phyloP scores from a whole-genome alignment of 2,113 vertebrate genomes.

The Lanius ludovicianus region DNA sequence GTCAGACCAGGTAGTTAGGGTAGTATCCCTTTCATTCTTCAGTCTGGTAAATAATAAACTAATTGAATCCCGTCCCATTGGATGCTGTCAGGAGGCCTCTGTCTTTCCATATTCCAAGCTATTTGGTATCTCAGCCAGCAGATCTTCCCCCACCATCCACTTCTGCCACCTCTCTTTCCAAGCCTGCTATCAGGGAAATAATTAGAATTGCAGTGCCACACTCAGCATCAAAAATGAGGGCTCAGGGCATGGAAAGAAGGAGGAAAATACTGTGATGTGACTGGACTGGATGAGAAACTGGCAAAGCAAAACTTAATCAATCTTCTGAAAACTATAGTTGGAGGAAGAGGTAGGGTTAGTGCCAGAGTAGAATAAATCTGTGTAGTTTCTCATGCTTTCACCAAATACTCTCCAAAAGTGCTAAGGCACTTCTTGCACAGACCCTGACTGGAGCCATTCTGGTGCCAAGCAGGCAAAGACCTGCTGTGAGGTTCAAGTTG shows the following conservation, averaged over 20 bases:
- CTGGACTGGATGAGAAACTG: background rate
- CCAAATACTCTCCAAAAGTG: background rate
- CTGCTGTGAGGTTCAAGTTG: background rate
- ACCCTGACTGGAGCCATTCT: background rate
- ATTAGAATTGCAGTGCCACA: background rate
- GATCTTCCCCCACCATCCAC: background rate
- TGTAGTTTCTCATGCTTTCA: background rate
- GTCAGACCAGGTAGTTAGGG: background rate
- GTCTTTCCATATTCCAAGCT: background rate
- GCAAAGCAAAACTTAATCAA: background rate
- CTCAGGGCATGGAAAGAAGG: background rate
- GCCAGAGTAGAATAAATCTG: background rate
- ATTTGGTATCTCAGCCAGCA: background rate
- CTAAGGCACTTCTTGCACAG: background rate
- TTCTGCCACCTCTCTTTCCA: background rate
- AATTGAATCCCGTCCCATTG: background rate
- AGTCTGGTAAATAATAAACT: background rate
- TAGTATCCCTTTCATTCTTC: background rate
- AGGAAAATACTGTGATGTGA: background rate
- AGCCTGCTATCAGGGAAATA: background rate
- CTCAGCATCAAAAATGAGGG: background rate
- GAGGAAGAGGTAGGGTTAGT: background rate
- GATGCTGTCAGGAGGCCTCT: background rate
- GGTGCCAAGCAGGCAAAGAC: background rate
- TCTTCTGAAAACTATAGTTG: background rate